phyloP scores from a whole-genome alignment of 2,888 invertebrate species.

The Xanthorhoe designata region DNA sequence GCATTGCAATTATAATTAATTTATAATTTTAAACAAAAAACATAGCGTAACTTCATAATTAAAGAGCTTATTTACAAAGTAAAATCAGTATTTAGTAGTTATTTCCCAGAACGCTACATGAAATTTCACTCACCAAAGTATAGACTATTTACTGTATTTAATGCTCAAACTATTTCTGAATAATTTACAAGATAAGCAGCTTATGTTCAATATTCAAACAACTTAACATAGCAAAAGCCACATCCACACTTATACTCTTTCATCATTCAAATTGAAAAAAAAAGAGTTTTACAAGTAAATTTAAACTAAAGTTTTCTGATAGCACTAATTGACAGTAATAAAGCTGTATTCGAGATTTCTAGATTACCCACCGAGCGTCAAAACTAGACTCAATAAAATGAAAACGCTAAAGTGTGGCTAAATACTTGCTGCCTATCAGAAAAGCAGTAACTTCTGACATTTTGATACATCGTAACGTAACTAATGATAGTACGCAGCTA shows the following conservation, averaged over 20 bases:
- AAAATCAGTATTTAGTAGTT: not conserved
- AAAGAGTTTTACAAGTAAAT: not conserved
- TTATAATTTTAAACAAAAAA: too few relatives aligned
- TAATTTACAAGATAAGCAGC: not conserved
- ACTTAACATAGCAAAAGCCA: not conserved
- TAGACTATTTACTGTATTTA: not conserved
- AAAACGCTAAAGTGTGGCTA: not conserved
- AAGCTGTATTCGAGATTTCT: not conserved
- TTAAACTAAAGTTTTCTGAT: not conserved
- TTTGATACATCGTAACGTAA: conserved; percentile 25
- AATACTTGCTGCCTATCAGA: conserved; percentile 14
- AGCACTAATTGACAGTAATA: not conserved
- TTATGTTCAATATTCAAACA: conserved; percentile 1
- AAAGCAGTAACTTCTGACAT: conserved; percentile 26
- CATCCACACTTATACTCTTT: not conserved
- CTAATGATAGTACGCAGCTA: conserved; percentile 17
- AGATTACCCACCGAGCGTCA: not conserved
- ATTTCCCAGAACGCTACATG: not conserved
- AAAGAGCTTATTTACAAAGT: too few relatives aligned
- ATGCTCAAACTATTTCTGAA: not conserved
- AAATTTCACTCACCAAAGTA: not conserved
- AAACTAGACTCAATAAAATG: conserved; percentile 3
- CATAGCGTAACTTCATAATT: too few relatives aligned
- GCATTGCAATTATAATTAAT: too few relatives aligned
- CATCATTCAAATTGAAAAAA: not conserved